Percentiles rank a stretch among this genome's conserved stretches.
These are phyloP conservation scores for Perizoma flavofasciatum DNA, from an alignment of 2,888 invertebrate genomes.

Conservation along the genomic window DNA sequence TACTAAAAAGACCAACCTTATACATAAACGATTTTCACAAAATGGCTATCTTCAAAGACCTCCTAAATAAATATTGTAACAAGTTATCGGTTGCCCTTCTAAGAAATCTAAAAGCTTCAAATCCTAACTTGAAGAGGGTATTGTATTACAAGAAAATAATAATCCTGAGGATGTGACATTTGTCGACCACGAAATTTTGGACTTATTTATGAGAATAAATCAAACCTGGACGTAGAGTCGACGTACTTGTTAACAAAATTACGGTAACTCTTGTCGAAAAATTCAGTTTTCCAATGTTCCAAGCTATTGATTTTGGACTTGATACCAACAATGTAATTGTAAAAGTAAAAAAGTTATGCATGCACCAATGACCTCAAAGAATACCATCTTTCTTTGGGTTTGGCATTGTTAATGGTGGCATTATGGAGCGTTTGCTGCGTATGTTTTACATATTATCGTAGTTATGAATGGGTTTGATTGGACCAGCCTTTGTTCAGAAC, in stretches of 20 bases:
- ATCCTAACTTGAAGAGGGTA: slow-evolving; percentile 14
- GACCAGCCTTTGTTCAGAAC: slow-evolving; percentile 21
- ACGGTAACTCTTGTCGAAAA: not conserved
- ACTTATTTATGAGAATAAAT: too few relatives aligned
- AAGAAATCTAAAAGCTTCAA: slow-evolving; percentile 15
- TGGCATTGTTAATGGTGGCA: slow-evolving; percentile 32
- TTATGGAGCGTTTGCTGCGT: slow-evolving; percentile 33
- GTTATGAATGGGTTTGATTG: slow-evolving; percentile 28
- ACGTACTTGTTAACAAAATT: not conserved
- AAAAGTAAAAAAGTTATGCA: slow-evolving; percentile 33
- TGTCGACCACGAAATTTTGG: not conserved
- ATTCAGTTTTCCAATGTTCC: slow-evolving; percentile 6
- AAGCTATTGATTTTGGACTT: slow-evolving; percentile 27
- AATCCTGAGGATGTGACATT: slow-evolving; percentile 1
- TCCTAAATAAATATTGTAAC: slow-evolving; percentile 32
- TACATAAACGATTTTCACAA: slow-evolving; percentile 12
- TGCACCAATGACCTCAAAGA: slow-evolving; percentile 38
- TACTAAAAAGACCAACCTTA: too few relatives aligned
- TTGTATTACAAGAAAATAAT: not conserved
- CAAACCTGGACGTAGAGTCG: not conserved
- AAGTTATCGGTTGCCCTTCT: slow-evolving; percentile 19
- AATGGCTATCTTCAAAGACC: slow-evolving; percentile 7
- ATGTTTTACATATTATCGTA: slow-evolving; percentile 28
- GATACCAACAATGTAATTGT: slow-evolving; percentile 24
- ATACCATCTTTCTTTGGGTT: slow-evolving; percentile 39